phyloP scores from a whole-genome alignment of 2,888 invertebrate species.

The Oscheius sp. region DNA sequence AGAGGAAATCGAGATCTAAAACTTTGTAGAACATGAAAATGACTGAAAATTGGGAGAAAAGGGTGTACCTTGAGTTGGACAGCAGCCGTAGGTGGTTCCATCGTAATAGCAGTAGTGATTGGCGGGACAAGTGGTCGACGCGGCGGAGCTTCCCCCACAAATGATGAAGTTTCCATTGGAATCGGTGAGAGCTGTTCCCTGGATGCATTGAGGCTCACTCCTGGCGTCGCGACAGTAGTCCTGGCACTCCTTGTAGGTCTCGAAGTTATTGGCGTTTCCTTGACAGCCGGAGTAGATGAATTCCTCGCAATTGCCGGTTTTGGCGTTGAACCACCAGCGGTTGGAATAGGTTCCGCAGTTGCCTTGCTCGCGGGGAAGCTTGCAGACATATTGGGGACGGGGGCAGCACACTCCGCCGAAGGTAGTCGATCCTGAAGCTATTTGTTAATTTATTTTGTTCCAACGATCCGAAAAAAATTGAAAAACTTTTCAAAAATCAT shows the following conservation, averaged over 20 bases:
- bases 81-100: constrained; percentile 69
- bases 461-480: no score
- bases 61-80: constrained; percentile 64
- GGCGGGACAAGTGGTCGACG: constrained; percentile 68
- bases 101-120: constrained; percentile 70
- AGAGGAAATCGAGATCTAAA: no score
- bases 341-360: constrained; percentile 69
- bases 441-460: no score
- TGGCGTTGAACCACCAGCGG: constrained; percentile 70
- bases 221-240: constrained; percentile 68
- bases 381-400: constrained; percentile 69
- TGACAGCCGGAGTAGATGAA: constrained; percentile 69
- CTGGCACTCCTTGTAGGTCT: constrained; percentile 69
- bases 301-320: constrained; percentile 70
- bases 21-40: not conserved
- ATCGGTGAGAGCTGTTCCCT: constrained; percentile 69
- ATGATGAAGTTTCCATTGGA: constrained; percentile 69
- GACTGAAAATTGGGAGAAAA: not conserved
- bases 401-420: constrained; percentile 69
- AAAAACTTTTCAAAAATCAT: no score
- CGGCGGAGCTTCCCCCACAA: constrained; percentile 63
- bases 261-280: constrained; percentile 70
- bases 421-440: constrained; percentile 50
- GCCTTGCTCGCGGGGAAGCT: constrained; percentile 66
- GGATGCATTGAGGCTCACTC: constrained; percentile 68